phyloP scores from a whole-genome alignment of 1,140 invertebrate genomes.

The Drosophila simulans region DNA sequence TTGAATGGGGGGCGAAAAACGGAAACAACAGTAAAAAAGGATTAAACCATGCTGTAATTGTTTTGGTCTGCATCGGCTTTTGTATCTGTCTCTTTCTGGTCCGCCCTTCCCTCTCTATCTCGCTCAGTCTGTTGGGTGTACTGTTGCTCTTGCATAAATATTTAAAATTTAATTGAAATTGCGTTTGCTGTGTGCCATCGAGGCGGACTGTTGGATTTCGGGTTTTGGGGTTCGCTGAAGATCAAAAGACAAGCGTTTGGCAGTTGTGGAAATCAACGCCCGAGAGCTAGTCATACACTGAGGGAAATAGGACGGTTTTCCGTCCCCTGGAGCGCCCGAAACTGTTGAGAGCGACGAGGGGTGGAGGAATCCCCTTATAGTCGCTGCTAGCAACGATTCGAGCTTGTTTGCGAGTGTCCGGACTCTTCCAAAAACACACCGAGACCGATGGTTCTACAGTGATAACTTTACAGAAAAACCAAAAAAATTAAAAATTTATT shows the following conservation, averaged over 20 bases:
- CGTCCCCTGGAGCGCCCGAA: constrained; percentile 16
- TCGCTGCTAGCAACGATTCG: constrained; percentile 25
- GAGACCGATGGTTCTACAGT: not conserved
- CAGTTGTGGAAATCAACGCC: constrained; percentile 80
- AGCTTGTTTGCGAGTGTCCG: constrained; percentile 68
- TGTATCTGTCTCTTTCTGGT: not conserved
- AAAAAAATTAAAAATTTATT: not conserved
- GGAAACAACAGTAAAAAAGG: constrained; percentile 59
- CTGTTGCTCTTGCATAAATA: constrained; percentile 69
- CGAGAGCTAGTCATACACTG: constrained; percentile 46
- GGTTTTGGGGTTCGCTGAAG: constrained; percentile 47
- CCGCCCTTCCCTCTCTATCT: not conserved
- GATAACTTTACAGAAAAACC: not conserved
- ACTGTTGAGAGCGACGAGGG: not conserved
- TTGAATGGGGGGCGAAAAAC: constrained; percentile 33
- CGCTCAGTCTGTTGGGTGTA: constrained; percentile 16
- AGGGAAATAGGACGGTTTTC: constrained; percentile 26
- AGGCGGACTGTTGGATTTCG: not conserved
- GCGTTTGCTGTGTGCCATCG: constrained; percentile 53
- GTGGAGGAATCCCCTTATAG: constrained; percentile 18
- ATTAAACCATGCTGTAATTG: constrained; percentile 74
- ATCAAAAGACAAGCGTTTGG: constrained; percentile 81
- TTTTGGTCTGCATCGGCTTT: constrained; percentile 50
- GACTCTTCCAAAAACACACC: constrained; percentile 26
- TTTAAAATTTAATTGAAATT: constrained; percentile 84